Evolutionary conservation across 2,888 invertebrate species (phyloP).

Genomic region (Molanna angustata): DNA sequence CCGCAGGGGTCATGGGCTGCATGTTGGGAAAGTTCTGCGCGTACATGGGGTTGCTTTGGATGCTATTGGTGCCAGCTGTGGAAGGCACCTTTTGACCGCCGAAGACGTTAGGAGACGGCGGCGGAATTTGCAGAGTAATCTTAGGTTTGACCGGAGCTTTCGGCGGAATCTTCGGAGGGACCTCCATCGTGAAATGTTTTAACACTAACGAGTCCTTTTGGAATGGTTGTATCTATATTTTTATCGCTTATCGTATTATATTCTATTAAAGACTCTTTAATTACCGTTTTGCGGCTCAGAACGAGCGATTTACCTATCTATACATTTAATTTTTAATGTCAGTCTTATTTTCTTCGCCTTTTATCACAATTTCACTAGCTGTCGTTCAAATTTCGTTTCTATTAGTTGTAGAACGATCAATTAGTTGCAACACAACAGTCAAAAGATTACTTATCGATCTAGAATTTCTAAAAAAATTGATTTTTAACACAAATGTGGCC

Average conservation of each 20-base stretch:
- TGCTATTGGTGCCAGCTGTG: slow-evolving; percentile 19
- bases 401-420: slow-evolving; percentile 2
- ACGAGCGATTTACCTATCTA: no score
- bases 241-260: not conserved
- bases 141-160: slow-evolving; percentile 46
- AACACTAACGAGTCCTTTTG: no score
- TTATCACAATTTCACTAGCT: no score
- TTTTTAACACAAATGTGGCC: slow-evolving; percentile 7
- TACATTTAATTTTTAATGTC: no score
- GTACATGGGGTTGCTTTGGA: slow-evolving; percentile 23
- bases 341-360: no score
- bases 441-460: slow-evolving; percentile 15
- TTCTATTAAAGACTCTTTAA: no score
- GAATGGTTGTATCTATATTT: not conserved
- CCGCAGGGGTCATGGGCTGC: slow-evolving; percentile 42
- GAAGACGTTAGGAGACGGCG: slow-evolving; percentile 36
- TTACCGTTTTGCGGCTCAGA: no score
- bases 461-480: slow-evolving; percentile 2
- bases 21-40: slow-evolving; percentile 40
- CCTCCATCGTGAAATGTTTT: slow-evolving; percentile 35
- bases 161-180: slow-evolving; percentile 42
- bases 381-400: no score
- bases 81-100: slow-evolving; percentile 11
- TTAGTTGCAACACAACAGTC: slow-evolving; percentile 8
- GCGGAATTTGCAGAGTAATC: slow-evolving; percentile 53